Percentiles rank a stretch among this genome's conserved stretches.
phyloP scores from a whole-genome alignment of 2,888 invertebrate species.

The Sarcophaga caerulescens region DNA sequence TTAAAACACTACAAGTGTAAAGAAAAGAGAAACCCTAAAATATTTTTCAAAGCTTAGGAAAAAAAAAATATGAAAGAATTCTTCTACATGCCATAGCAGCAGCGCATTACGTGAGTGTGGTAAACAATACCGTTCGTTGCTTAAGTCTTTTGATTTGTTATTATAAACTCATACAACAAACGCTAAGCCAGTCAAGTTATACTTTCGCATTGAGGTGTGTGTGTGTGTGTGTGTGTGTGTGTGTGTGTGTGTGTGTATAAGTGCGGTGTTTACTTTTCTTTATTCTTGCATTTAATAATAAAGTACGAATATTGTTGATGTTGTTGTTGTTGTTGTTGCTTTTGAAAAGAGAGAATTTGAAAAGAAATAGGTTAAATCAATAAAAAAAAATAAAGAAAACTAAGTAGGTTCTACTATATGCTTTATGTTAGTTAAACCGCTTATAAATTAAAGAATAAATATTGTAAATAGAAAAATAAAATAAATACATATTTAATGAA shows the following conservation, averaged over 20 bases:
- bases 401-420: conserved; percentile 12
- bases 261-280: not conserved
- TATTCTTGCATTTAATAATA: not conserved
- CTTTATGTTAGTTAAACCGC: not conserved
- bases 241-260: no score
- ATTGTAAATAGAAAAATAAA: conserved; percentile 32
- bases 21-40: conserved; percentile 47
- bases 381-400: conserved; percentile 52
- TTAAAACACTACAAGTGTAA: conserved; percentile 5
- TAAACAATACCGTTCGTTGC: conserved; percentile 64
- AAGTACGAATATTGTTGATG: not conserved
- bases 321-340: conserved; percentile 11
- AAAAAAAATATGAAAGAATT: conserved; percentile 27
- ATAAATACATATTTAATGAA: conserved; percentile 31
- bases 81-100: conserved; percentile 13
- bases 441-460: no score
- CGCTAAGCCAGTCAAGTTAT: no score
- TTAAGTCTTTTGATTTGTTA: conserved; percentile 62
- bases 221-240: no score
- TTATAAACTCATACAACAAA: no score
- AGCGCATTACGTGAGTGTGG: conserved; percentile 49
- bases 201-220: conserved; percentile 25
- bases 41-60: not conserved
- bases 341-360: no score
- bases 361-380: conserved; percentile 65